phyloP scores from a whole-genome alignment of 2,113 vertebrate species.

The Tragelaphus buxtoni region DNA sequence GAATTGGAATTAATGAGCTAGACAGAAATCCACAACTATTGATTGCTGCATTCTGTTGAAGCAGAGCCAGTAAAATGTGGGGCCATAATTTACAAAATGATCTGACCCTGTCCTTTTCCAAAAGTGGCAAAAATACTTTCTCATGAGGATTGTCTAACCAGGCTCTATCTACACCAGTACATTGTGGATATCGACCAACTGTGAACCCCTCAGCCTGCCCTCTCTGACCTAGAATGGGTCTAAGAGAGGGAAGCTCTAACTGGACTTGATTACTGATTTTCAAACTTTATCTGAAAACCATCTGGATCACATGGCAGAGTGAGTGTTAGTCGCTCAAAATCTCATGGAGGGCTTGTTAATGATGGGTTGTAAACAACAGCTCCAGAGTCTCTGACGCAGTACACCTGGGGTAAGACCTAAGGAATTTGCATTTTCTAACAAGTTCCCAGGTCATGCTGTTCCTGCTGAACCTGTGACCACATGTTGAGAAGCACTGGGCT shows the following conservation, averaged over 20 bases:
- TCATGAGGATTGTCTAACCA: not conserved
- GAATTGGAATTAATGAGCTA: not conserved
- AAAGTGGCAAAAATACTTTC: not conserved
- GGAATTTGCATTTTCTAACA: not conserved
- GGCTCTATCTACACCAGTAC: not conserved
- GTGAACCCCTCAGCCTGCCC: not conserved
- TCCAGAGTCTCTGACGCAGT: not conserved
- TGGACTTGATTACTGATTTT: not conserved
- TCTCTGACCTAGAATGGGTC: not conserved
- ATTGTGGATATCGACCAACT: not conserved
- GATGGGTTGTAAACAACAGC: not conserved
- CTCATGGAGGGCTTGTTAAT: not conserved
- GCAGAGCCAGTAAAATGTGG: not conserved
- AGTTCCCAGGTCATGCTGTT: not conserved
- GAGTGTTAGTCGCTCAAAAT: not conserved
- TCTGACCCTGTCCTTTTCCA: not conserved
- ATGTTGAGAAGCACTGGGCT: not conserved
- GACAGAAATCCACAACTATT: not conserved
- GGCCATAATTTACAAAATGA: not conserved
- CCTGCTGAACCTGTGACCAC: not conserved
- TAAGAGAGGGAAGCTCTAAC: not conserved
- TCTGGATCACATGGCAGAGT: not conserved
- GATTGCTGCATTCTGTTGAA: not conserved
- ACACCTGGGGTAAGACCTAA: not conserved
- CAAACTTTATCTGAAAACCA: not conserved